Evolutionary conservation across 2,113 vertebrate species (phyloP).

Genomic region (Artemisiospiza belli): DNA sequence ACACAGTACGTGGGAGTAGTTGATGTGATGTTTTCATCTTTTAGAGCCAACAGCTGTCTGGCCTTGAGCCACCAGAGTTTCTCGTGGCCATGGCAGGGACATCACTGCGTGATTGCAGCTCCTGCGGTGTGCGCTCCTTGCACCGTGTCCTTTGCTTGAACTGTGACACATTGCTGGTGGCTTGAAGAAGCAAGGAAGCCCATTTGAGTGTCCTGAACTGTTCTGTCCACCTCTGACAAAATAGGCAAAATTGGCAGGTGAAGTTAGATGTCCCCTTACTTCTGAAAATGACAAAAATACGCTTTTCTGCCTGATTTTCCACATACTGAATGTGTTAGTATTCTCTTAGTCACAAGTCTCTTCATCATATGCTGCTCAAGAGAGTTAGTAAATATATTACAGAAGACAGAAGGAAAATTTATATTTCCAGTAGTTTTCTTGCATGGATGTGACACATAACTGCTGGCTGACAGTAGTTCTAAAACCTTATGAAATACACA

Average conservation of each 20-base stretch:
- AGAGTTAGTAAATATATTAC: not conserved
- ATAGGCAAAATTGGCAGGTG: not conserved
- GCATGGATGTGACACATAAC: not conserved
- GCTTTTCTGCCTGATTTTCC: not conserved
- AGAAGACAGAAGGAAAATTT: not conserved
- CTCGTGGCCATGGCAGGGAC: not conserved
- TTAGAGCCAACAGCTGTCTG: not conserved
- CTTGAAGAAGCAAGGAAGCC: not conserved
- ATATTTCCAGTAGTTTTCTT: constrained; percentile 13
- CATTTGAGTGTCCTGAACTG: not conserved
- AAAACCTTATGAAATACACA: constrained; percentile 34
- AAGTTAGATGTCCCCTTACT: not conserved
- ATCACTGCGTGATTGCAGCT: not conserved
- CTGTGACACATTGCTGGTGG: not conserved
- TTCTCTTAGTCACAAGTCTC: not conserved
- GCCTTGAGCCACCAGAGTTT: not conserved
- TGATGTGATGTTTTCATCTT: not conserved
- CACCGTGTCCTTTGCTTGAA: not conserved
- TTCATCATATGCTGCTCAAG: not conserved
- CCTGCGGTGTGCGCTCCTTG: not conserved
- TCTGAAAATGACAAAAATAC: not conserved
- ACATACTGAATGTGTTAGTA: not conserved
- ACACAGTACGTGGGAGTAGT: not conserved
- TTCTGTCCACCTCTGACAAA: not conserved
- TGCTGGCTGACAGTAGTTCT: constrained; percentile 32